A percentile compares a stretch with the other conserved stretches of the same genome.
These are phyloP conservation scores for Sebastes itinus DNA, from an alignment of 2,797 vertebrate genomes.

Conservation along the genomic window DNA sequence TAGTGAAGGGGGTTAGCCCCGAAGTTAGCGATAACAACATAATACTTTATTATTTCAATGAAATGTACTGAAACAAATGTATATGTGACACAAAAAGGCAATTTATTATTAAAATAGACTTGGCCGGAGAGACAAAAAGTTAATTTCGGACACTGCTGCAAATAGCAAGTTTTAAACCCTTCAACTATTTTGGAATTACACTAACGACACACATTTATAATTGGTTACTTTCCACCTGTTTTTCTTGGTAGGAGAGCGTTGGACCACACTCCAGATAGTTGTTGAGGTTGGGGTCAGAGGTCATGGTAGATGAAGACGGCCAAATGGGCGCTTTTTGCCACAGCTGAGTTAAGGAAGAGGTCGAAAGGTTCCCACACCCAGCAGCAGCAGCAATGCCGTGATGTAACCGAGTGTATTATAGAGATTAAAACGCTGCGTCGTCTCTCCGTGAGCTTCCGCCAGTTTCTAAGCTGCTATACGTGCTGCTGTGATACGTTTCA, in stretches of 20 bases:
- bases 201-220: too few relatives aligned
- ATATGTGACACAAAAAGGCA: too few relatives aligned
- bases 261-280: background rate
- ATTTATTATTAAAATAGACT: too few relatives aligned
- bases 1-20: too few relatives aligned
- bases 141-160: too few relatives aligned
- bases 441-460: conserved; percentile 13
- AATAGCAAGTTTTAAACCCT: background rate
- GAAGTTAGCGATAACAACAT: too few relatives aligned
- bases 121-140: too few relatives aligned
- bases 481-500: conserved; percentile 5
- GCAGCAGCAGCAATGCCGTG: background rate
- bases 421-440: background rate
- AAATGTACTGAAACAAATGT: too few relatives aligned
- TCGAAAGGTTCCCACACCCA: background rate
- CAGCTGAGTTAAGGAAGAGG: background rate
- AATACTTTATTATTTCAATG: too few relatives aligned
- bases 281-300: background rate
- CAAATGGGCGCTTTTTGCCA: too few relatives aligned
- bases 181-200: background rate
- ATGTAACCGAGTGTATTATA: background rate
- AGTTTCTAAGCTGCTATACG: background rate
- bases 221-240: background rate
- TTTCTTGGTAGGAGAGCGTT: background rate
- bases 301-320: background rate